Evolutionary conservation across 2,113 vertebrate genomes (phyloP), one percentile per base, ranked within the genome.

Genomic region (Myanophis thanlyinensis): DNA sequence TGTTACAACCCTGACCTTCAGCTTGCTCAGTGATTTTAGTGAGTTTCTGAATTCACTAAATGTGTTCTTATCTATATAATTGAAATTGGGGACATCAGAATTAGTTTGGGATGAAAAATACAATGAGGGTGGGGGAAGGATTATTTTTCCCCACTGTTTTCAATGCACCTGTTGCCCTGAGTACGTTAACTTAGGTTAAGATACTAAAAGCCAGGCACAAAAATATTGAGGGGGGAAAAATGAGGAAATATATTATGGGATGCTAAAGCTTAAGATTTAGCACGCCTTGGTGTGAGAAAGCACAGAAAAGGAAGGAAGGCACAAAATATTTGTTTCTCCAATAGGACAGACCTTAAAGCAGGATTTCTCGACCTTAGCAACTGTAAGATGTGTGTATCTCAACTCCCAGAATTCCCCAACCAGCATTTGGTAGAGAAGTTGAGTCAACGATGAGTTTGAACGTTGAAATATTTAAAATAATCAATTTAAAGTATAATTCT

Each of bases 31-130:
- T 52, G 53, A 93, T 90, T 92, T 93, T 92, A 86, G 91, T 89
- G 54, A 3, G 90, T 94, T 67, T 86, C 85, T 88, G 93, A 94
- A 95, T 59, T 93, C 88, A 56, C 91, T 22, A 92, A 73, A 73
- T 27, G 1, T 54, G 88, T 67, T 94, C 92, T 91, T 85, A 25
- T 90, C 89, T 93, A 27, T 93, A 12, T 89, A 89, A 92, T 89
- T 93, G 87, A 48, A 85, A 91, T 91, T 22, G 93, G 90, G 89
- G 92, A 91, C 90, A 91, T 87, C 90, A 18, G 47, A 47, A 91
- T 95, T 94, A 85, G 53, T 84, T 92, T 89, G 92, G 91, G 73
- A 59, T 27, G n/a, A 49, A 48, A 80, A 40, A 13, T 40, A 80
- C 8, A 59, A 2, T 18, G 8, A 7, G 62, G 30, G 18, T 46